phyloP scores from a whole-genome alignment of 2,797 vertebrate species.

The Tapirus indicus region DNA sequence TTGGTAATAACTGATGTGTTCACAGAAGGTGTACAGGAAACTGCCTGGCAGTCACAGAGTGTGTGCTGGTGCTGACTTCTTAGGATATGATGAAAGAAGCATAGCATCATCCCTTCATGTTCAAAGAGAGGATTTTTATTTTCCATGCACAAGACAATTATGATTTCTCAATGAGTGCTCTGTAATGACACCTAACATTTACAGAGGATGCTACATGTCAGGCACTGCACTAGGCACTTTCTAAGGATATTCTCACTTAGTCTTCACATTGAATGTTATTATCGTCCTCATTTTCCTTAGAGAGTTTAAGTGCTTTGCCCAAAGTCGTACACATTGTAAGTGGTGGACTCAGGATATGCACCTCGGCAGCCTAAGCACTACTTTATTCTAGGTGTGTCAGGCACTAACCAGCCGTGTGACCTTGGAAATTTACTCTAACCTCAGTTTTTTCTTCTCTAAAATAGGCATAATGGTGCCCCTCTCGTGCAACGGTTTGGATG shows the following conservation, averaged over 20 bases:
- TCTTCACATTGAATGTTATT: neutral
- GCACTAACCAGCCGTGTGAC: neutral
- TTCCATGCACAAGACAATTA: neutral
- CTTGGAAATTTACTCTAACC: neutral
- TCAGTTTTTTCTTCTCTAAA: slow-evolving; percentile 12
- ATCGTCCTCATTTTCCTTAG: neutral
- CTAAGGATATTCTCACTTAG: neutral
- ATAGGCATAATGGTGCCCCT: neutral
- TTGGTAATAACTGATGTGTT: slow-evolving; percentile 83
- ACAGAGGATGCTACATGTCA: neutral
- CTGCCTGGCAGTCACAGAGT: slow-evolving; percentile 73
- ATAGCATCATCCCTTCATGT: neutral
- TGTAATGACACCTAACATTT: neutral
- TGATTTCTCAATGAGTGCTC: neutral
- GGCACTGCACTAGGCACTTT: neutral
- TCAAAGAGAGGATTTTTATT: neutral
- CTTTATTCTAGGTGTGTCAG: neutral
- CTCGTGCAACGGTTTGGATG: neutral
- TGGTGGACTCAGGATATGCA: neutral
- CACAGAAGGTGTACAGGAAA: slow-evolving; percentile 85
- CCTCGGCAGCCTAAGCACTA: neutral
- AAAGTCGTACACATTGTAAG: neutral
- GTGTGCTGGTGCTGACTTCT: slow-evolving; percentile 43
- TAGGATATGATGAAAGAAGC: slow-evolving; percentile 46
- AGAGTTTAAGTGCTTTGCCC: neutral